phyloP scores from a whole-genome alignment of 2,797 vertebrate species.

The Rhinophrynus dorsalis region DNA sequence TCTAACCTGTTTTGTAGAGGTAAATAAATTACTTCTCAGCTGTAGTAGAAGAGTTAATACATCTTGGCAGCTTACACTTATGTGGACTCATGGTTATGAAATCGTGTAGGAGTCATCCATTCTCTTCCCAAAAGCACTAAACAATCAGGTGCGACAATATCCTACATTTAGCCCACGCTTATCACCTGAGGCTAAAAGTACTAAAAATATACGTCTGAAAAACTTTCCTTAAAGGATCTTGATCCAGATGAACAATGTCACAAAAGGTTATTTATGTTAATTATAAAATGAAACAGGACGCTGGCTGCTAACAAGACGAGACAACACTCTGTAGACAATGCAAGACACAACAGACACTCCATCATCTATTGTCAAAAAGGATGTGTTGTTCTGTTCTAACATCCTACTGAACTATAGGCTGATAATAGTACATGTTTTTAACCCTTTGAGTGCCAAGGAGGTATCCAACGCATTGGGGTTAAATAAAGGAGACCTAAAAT shows the following conservation, averaged over 20 bases:
- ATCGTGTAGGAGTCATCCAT: slow-evolving; percentile 19
- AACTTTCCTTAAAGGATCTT: slow-evolving; percentile 1
- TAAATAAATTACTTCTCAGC: too few relatives aligned
- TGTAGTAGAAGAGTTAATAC: not conserved
- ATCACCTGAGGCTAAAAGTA: slow-evolving; percentile 6
- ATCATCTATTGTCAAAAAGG: too few relatives aligned
- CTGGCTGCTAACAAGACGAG: too few relatives aligned
- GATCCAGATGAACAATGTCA: not conserved
- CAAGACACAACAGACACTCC: too few relatives aligned
- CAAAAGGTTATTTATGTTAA: slow-evolving; percentile 2
- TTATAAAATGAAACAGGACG: not conserved
- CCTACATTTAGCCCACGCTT: slow-evolving; percentile 19
- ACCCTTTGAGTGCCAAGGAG: too few relatives aligned
- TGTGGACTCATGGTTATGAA: slow-evolving; percentile 12
- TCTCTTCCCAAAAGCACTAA: slow-evolving; percentile 11
- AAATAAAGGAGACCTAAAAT: too few relatives aligned
- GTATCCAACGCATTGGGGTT: too few relatives aligned
- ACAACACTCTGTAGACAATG: too few relatives aligned
- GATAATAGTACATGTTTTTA: too few relatives aligned
- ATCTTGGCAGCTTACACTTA: not conserved
- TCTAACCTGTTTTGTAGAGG: too few relatives aligned
- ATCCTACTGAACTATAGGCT: too few relatives aligned
- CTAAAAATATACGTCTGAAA: slow-evolving; percentile 38
- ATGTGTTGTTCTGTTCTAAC: too few relatives aligned
- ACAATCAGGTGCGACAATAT: slow-evolving; percentile 26